Base-by-base conservation (phyloP, 2,113 vertebrate species). In the Rhinichthys klamathensis region DNA sequence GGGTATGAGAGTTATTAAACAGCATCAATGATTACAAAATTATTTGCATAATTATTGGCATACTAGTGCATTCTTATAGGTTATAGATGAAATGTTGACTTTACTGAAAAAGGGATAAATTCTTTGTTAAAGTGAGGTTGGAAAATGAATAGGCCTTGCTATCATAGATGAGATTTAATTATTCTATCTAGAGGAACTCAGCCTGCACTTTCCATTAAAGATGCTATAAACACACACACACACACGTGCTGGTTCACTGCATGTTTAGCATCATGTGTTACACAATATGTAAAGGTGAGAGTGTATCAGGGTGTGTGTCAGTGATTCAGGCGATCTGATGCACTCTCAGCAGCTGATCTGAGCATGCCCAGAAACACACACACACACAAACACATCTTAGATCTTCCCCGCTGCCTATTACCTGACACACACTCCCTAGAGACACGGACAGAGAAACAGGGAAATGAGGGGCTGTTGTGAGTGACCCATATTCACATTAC, bases 341-440 rank as follows among this genome's bases (percentile, higher is more conserved):
- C 35, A 80, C 49, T 80, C 67, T 84, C 76, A 87, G n/a, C 83
- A 72, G 21, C 49, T 83, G 67, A 86, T 78, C 65, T 78, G 75
- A 69, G 67, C 46, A 87, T 54, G 74, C 80, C 54, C 81, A 83
- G 60, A 79, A 69, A 56, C 82, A 87, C 25, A 75, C 44, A 51
- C 44, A 72, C 65, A 85, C 74, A 49, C n/a, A 63, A n/a, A 63
- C 60, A 65, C 1, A 30, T 16, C 2, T 23, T 41, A 16, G 25
- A 75, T 54, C 56, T 30, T 82, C 70, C 4, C 54, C 30, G 27
- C 32, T 65, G 51, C 49, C 70, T 73, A 77, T 84, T 32, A 78
- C 89, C 88, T 81, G 82, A 86, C 87, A 82, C 54, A 76, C 72
- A 86, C 63, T 63, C 82, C 41, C 65, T 69, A 44, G 63, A 63